Evolutionary conservation across 2,797 vertebrate species (phyloP), one percentile per base, ranked within the genome.

Genomic region (Sebastes taczanowskii): DNA sequence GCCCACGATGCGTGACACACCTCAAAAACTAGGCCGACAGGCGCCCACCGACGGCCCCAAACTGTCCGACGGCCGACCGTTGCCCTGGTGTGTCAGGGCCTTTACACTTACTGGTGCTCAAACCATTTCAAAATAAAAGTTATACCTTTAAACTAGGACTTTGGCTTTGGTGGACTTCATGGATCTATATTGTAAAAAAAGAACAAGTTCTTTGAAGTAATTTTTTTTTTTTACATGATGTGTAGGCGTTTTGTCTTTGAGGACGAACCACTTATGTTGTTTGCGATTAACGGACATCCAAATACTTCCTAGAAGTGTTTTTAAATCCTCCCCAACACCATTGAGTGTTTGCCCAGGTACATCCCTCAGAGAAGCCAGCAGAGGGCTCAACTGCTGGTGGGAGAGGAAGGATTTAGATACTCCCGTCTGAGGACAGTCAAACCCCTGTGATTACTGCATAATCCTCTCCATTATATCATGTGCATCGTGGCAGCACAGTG

Each of bases 391-490:
- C 82, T 79, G 78, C 77, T 82, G 84, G 86, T 72, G 64, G 77
- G 60, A 83, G 84, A 74, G 84, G 52, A 52, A 61, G 89, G 92
- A 93, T 94, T 92, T 93, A 90, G 88, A 80, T 77, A 53, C 77
- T 90, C 90, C 74, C 87, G 85, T 77, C 79, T 78, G 89, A 93
- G 90, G 90, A 90, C 88, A 89, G 90, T 86, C 92, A 93, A 93
- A 89, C 93, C 91, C 83, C 88, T 89, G 90, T 91, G 92, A 95
- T 95, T 93, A 94, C 90, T 78, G 91, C 86, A 72, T 95, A 93
- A 94, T 95, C 93, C 93, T 87, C 89, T 88, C 81, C 81, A 75
- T 85, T 87, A 91, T 93, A 93, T 94, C 93, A 93, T 93, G 92
- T 92, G 91, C 88, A 94, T 92, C 89, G 83, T 86, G 88, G 86